A percentile compares a stretch with the other conserved stretches of the same genome.
Conservation (phyloP, 2,888 invertebrate genomes). For the Drosophila pseudotakahashii region DNA sequence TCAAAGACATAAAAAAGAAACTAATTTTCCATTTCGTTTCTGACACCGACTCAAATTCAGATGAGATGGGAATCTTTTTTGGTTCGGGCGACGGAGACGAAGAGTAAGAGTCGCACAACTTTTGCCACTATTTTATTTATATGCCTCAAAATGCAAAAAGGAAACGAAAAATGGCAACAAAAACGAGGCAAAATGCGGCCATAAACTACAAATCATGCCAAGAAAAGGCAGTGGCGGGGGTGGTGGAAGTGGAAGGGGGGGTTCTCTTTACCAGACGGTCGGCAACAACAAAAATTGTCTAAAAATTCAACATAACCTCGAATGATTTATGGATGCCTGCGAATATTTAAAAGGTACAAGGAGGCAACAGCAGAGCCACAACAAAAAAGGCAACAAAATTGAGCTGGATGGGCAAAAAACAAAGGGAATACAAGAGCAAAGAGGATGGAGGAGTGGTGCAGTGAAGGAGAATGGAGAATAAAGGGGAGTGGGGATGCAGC, state of each 20-base stretch:
- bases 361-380: slow-evolving; percentile 20
- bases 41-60: slow-evolving; percentile 49
- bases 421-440: slow-evolving; percentile 34
- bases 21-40: slow-evolving; percentile 61
- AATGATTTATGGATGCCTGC: slow-evolving; percentile 82
- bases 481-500: slow-evolving; percentile 24
- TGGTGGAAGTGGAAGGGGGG: slow-evolving; percentile 2
- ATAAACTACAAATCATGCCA: slow-evolving; percentile 80
- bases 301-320: slow-evolving; percentile 83
- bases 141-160: slow-evolving; percentile 63
- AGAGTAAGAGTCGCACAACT: slow-evolving; percentile 36
- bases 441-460: background rate
- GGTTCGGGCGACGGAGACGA: background rate
- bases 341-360: slow-evolving; percentile 81
- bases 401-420: slow-evolving; percentile 44
- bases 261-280: slow-evolving; percentile 35
- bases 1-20: slow-evolving; percentile 37
- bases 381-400: slow-evolving; percentile 38
- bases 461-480: background rate
- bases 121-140: slow-evolving; percentile 74
- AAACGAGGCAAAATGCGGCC: slow-evolving; percentile 56
- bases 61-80: slow-evolving; percentile 29
- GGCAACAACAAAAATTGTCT: slow-evolving; percentile 72
- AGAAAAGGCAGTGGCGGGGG: slow-evolving; percentile 35
- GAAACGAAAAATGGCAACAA: slow-evolving; percentile 46